Evolutionary conservation across 92 coral and sea anemone genomes (phyloP).

Genomic region (Phenganax marumi): DNA sequence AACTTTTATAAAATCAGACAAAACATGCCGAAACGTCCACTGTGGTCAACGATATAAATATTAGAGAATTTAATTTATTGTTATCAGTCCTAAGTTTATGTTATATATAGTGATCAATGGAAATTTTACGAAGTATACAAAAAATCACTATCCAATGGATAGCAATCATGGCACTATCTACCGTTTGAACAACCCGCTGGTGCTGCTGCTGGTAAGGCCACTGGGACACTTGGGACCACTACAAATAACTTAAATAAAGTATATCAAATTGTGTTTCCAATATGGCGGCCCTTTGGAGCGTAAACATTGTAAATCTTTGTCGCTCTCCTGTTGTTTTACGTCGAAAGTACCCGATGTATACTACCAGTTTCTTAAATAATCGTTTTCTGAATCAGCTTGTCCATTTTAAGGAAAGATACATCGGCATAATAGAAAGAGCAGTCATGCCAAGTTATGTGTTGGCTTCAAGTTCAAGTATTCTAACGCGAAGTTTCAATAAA

Average conservation of each 20-base stretch:
- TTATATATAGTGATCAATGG: too few species aligned
- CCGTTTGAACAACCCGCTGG: too few species aligned
- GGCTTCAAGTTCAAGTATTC: neutral
- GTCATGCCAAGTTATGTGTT: neutral
- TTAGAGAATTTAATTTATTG: too few species aligned
- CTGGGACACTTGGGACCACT: too few species aligned
- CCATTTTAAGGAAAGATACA: neutral
- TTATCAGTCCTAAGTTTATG: too few species aligned
- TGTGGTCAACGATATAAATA: too few species aligned
- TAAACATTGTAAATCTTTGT: neutral
- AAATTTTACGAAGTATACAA: too few species aligned
- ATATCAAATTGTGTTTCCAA: neutral
- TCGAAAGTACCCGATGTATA: neutral
- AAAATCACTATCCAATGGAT: too few species aligned
- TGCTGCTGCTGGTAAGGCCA: too few species aligned
- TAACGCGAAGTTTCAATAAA: neutral
- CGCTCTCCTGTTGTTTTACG: neutral
- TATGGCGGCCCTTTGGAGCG: slow-evolving; percentile 18
- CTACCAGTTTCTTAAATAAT: neutral
- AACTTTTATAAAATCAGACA: too few species aligned
- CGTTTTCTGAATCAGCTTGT: neutral
- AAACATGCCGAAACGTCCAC: too few species aligned
- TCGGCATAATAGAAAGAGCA: neutral
- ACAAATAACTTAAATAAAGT: neutral
- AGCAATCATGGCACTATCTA: too few species aligned